Evolutionary conservation across 2,113 vertebrate genomes (phyloP), one percentile per base, ranked within the genome.

Genomic region (Tetrao urogallus): DNA sequence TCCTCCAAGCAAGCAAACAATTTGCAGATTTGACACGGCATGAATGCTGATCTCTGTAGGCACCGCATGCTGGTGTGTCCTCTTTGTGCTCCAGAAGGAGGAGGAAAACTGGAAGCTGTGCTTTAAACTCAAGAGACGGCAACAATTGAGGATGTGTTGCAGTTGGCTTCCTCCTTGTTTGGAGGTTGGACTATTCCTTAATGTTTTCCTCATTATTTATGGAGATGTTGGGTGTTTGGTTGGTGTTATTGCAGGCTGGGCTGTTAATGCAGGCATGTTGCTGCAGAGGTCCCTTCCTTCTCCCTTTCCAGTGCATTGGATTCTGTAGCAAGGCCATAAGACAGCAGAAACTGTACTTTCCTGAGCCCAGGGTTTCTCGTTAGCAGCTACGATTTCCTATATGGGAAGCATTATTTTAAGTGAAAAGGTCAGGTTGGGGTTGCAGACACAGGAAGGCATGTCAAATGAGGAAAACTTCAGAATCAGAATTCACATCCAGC

Each of bases 401-500:
- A 52, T 14, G 82, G 90, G 82, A 80, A 94, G 72, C 64, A 64
- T 94, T 94, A 88, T 96, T 96, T 88, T 94, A 93, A 91, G 92
- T 38, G 79, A 24, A 73, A 83, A 78, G 86, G 73, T 86, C 92
- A 96, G 94, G 77, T 71, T 96, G 88, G 94, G 88, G 92, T 60
- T 70, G 92, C 93, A 95, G 93, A 34, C 92, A 71, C 65, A 80
- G 88, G 70, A 71, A 93, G 92, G 92, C 94, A 93, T 94, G 82
- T 86, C 88, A 96, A 95, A 95, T 93, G 94, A 91, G 94, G 66
- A 92, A 50, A 95, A 92, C 94, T 95, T 96, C 88, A 90, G 27
- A 54, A 94, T 96, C 93, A 91, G 88, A 93, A 96, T 95, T 95
- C 94, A 92, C 91, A 95, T 95, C 90, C 92, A 93, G 30, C 75